phyloP scores from a whole-genome alignment of 2,797 vertebrate genomes.

The Tadarida brasiliensis region DNA sequence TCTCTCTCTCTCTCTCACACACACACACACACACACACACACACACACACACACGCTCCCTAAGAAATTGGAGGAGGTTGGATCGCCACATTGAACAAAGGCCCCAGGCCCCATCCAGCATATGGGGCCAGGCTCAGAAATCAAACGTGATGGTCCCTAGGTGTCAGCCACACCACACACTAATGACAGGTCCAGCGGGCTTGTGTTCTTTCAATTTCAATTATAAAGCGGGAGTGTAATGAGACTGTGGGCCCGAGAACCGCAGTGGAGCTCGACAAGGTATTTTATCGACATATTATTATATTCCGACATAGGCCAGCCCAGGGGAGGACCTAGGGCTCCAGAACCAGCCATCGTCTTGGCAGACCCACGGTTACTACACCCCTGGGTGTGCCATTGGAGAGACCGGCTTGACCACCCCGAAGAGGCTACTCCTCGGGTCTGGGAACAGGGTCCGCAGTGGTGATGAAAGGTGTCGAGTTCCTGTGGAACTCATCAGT shows the following conservation, averaged over 20 bases:
- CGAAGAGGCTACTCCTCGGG: slow-evolving; percentile 15
- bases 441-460: background rate
- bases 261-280: slow-evolving; percentile 68
- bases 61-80: slow-evolving; percentile 19
- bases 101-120: slow-evolving; percentile 43
- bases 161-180: background rate
- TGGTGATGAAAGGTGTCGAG: slow-evolving; percentile 42
- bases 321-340: background rate
- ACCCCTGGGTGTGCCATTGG: background rate
- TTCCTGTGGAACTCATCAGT: slow-evolving; percentile 12
- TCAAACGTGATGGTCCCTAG: background rate
- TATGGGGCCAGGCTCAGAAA: slow-evolving; percentile 47
- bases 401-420: slow-evolving; percentile 48
- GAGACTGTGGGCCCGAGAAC: slow-evolving; percentile 62
- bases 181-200: background rate
- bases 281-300: slow-evolving; percentile 72
- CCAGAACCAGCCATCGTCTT: slow-evolving; percentile 63
- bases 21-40: background rate
- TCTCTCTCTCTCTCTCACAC: too few species aligned
- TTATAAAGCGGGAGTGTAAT: slow-evolving; percentile 70
- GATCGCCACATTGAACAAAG: background rate
- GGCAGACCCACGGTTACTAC: slow-evolving; percentile 23
- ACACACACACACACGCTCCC: background rate
- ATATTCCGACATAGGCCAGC: slow-evolving; percentile 52
- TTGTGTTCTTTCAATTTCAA: slow-evolving; percentile 78